Evolutionary conservation across 2,113 vertebrate species (phyloP).

Genomic region (Kryptolebias marmoratus): DNA sequence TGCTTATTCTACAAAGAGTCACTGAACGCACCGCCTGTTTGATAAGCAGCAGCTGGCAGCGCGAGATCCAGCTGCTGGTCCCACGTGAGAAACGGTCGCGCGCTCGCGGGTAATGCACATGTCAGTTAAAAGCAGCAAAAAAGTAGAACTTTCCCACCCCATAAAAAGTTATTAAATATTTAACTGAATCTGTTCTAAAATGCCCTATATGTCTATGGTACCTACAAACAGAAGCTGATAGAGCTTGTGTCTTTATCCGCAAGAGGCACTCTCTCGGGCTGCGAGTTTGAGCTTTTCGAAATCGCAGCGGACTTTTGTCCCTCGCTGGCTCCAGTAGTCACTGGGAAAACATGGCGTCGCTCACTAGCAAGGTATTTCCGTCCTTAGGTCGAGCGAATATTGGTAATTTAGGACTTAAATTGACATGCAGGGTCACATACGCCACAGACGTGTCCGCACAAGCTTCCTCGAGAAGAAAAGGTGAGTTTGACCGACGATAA

Average conservation of each 20-base stretch:
- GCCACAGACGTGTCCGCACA: constrained; percentile 29
- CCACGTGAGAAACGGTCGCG: constrained; percentile 15
- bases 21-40: constrained; percentile 30
- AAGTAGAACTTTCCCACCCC: no score
- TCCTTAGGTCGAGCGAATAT: constrained; percentile 63
- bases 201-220: no score
- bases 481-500: constrained; percentile 40
- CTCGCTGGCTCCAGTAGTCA: constrained; percentile 39
- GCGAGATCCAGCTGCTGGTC: constrained; percentile 3
- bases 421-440: constrained; percentile 41
- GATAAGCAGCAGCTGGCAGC: constrained; percentile 44
- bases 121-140: no score
- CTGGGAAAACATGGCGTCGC: constrained; percentile 73
- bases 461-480: constrained; percentile 27
- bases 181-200: neutral
- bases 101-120: neutral
- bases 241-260: neutral
- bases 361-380: constrained; percentile 40
- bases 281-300: neutral
- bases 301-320: neutral
- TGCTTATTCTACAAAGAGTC: constrained; percentile 4
- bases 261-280: constrained; percentile 8
- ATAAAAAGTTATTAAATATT: no score
- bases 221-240: neutral
- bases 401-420: constrained; percentile 15